phyloP scores from a whole-genome alignment of 92 coral and sea anemone species.

The Paragorgia papillata region DNA sequence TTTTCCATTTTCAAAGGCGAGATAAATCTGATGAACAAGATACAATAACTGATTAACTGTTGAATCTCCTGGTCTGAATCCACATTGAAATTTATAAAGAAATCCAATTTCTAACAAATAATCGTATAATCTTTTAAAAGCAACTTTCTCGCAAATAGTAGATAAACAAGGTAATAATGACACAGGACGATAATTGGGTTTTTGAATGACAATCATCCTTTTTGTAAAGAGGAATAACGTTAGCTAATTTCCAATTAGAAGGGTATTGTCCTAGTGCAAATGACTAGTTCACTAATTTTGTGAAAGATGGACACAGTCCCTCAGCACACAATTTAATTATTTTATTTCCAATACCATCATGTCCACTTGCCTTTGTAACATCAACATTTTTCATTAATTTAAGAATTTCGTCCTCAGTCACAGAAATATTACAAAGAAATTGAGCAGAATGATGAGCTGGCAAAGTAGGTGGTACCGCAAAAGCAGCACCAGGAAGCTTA shows the following conservation, averaged over 20 bases:
- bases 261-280: no score
- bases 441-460: no score
- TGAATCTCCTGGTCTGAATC: conserved; percentile 52
- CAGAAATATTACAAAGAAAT: no score
- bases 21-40: conserved; percentile 43
- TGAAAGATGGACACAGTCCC: not conserved
- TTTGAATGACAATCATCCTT: conserved; percentile 31
- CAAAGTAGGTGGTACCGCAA: no score
- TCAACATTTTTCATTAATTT: conserved; percentile 6
- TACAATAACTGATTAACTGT: conserved; percentile 55
- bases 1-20: conserved; percentile 53
- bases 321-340: conserved; percentile 34
- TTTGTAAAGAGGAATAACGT: no score
- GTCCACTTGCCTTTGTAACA: conserved; percentile 43
- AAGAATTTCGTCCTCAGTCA: not conserved
- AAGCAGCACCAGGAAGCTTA: no score
- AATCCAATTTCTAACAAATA: conserved; percentile 45
- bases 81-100: conserved; percentile 9
- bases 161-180: conserved; percentile 53
- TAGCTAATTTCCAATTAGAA: no score
- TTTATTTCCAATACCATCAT: conserved; percentile 47
- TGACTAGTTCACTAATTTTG: no score
- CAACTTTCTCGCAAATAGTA: conserved; percentile 50
- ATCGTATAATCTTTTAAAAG: conserved; percentile 41
- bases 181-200: conserved; percentile 45